A percentile compares a stretch with the other conserved stretches of the same genome.
phyloP scores from a whole-genome alignment of 2,888 invertebrate species.

The Eupithecia vulgata region DNA sequence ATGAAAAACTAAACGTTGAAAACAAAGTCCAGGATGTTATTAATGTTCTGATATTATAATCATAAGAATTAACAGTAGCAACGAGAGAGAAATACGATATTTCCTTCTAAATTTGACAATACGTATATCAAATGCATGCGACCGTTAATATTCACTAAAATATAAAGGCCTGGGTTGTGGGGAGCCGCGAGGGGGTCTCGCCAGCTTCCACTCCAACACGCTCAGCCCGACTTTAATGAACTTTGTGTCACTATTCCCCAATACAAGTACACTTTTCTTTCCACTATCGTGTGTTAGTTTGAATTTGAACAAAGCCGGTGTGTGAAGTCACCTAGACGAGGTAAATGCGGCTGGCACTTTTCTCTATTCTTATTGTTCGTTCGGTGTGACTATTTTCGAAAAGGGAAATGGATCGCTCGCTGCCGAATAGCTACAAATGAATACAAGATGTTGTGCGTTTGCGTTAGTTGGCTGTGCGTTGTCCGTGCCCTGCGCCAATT shows the following conservation, averaged over 20 bases:
- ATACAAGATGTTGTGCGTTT: constrained; percentile 12
- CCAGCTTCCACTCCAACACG: constrained; percentile 78
- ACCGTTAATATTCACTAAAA: constrained; percentile 71
- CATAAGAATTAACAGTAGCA: neutral
- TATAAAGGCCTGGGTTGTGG: constrained; percentile 63
- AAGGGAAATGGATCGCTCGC: constrained; percentile 59
- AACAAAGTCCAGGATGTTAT: neutral
- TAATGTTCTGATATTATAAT: neutral
- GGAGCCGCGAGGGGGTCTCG: constrained; percentile 57
- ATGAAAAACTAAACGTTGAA: neutral
- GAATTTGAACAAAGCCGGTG: constrained; percentile 73
- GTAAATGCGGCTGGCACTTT: constrained; percentile 57
- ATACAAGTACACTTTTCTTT: constrained; percentile 82
- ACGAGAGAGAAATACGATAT: neutral
- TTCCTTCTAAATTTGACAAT: constrained; percentile 31
- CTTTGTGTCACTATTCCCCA: constrained; percentile 80
- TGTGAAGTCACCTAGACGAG: constrained; percentile 75
- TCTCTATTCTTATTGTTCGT: constrained; percentile 71
- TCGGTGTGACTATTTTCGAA: constrained; percentile 61
- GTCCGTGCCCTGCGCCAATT: neutral
- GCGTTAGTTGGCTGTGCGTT: constrained; percentile 7
- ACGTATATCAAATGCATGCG: constrained; percentile 28
- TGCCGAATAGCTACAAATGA: neutral
- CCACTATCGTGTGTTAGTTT: constrained; percentile 74
- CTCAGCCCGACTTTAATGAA: constrained; percentile 81